Percentiles rank a stretch among this genome's conserved stretches.
These are phyloP conservation scores for Neria commutata DNA, from an alignment of 2,888 invertebrate genomes.

Conservation along the genomic window DNA sequence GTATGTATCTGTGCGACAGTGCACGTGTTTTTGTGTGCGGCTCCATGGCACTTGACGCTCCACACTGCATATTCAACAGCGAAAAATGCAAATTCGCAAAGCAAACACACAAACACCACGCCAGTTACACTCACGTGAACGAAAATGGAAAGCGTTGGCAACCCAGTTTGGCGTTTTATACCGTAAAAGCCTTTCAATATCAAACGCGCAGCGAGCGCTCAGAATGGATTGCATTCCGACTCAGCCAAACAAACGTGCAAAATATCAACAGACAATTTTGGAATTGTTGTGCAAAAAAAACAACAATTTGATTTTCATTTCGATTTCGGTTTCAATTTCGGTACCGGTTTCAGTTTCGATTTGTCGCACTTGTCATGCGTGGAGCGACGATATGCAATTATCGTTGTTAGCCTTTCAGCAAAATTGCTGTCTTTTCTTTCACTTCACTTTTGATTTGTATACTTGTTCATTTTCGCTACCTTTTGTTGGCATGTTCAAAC, in stretches of 20 bases:
- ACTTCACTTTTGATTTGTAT: too few species aligned
- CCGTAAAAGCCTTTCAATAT: neutral
- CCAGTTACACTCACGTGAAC: neutral
- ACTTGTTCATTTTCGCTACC: too few species aligned
- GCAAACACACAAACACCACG: neutral
- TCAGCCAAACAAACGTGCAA: neutral
- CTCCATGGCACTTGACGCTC: neutral
- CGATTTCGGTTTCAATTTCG: neutral
- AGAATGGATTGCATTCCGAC: neutral
- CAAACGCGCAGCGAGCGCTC: neutral
- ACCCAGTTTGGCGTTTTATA: neutral
- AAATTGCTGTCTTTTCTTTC: too few species aligned
- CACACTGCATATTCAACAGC: neutral
- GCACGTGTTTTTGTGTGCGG: too few species aligned
- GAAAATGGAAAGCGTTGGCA: neutral
- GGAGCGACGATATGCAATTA: too few species aligned
- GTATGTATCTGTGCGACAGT: too few species aligned
- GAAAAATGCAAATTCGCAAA: neutral
- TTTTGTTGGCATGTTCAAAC: too few species aligned
- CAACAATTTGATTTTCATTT: neutral
- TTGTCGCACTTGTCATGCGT: neutral
- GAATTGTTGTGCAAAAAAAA: too few species aligned
- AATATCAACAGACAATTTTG: neutral
- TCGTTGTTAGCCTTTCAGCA: too few species aligned
- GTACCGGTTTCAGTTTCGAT: too few species aligned